Base-by-base conservation (phyloP, 1,140 invertebrate species). In the Neodiprion virginianus region DNA sequence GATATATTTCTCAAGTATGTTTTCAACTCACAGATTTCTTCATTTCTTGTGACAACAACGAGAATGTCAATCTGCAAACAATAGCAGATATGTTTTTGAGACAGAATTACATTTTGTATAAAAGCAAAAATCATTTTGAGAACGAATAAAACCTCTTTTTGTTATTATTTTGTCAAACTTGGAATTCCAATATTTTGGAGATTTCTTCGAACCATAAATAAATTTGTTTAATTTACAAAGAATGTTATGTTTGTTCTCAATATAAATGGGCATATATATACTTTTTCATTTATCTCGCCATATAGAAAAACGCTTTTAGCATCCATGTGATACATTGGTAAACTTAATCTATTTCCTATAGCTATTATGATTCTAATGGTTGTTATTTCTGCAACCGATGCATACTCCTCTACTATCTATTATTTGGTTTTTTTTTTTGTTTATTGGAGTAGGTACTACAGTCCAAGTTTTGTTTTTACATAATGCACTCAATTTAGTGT, bases 381-480 rank as follows among this genome's bases (percentile, higher is more conserved):
- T 65, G 66, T 49, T 48, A 71, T 74, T 73, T 79, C 78, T 71
- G 78, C 75, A 40, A 89, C 86, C 48, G 84, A 79, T 23, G 80
- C 75, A 78, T 82, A 85, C 48, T 80, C 82, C 69, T 86, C 83
- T 77, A 72, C 71, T 79, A 70, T 80, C 75, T 48, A 85, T 76
- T 14, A 74, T 69, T 78, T 78, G 53, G 71, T 75, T 61, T 77
- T 71, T 67, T 69, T 78, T 78, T 67, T 72, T 75, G 66, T 77
- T 71, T 67, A 61, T 48, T 71, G 82, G 79, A 50, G 74, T 67
- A 10, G 79, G 71, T 21, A 79, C 78, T 9, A 84, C 12, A 48
- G 70, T 65, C 81, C 81, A 88, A 14, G 82, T 86, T 28, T 82
- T 71, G 78, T 86, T 86, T 74, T 81, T 78, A 10, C 72, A 66